A percentile compares a stretch with the other conserved stretches of the same genome.
phyloP scores from a whole-genome alignment of 2,113 vertebrate species.

The Puffinus mauretanicus region DNA sequence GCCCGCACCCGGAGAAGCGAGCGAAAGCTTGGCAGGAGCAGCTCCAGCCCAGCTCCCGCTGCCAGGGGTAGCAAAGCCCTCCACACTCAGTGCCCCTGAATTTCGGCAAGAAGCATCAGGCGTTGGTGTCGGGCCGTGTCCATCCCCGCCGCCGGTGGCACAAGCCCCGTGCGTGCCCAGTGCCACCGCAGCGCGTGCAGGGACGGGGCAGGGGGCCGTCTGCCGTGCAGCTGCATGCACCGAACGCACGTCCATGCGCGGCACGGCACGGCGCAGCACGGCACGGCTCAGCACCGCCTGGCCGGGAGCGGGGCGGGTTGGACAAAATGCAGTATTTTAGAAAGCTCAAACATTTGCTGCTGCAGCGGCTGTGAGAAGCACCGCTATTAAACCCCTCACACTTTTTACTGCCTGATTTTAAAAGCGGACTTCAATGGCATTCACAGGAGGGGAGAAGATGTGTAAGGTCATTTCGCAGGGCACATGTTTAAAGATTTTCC shows the following conservation, averaged over 20 bases:
- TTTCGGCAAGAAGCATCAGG: neutral
- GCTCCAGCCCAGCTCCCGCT: neutral
- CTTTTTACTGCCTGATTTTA: slow-evolving; percentile 1
- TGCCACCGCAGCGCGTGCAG: neutral
- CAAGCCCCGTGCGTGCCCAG: accelerated
- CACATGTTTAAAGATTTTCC: slow-evolving; percentile 51
- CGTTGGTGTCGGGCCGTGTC: accelerated
- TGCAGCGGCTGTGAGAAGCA: neutral
- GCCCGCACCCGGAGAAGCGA: neutral
- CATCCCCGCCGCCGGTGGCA: neutral
- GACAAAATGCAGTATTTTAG: neutral
- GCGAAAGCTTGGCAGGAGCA: neutral
- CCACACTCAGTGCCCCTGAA: accelerated
- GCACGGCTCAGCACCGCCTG: neutral
- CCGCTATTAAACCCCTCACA: neutral
- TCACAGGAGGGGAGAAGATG: slow-evolving; percentile 31
- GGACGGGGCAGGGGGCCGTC: neutral
- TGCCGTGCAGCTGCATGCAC: neutral
- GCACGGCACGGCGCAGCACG: neutral
- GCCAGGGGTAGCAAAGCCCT: neutral
- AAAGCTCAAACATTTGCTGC: neutral
- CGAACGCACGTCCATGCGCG: accelerated
- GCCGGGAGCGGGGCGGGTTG: accelerated
- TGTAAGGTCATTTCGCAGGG: slow-evolving; percentile 21
- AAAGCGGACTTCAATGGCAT: neutral